Conservation (phyloP, 2,113 vertebrate species). For the Toxotes chatareus region DNA sequence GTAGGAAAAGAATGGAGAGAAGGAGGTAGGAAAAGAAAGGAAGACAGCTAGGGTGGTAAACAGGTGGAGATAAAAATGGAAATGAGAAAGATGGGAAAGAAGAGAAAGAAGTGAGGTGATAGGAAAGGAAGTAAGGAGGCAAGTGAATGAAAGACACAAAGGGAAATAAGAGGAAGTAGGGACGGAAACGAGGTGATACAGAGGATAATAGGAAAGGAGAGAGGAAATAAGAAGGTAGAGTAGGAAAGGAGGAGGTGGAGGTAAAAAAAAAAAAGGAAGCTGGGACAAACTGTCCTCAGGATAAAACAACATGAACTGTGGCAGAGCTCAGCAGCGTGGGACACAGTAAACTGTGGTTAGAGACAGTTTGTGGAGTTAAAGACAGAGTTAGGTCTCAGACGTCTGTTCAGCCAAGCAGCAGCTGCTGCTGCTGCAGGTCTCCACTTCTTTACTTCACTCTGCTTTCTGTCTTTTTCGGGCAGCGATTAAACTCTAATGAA, state of each 20-base stretch:
- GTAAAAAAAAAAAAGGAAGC: not conserved
- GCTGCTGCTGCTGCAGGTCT: not conserved
- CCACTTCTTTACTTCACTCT: not conserved
- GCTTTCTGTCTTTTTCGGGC: not conserved
- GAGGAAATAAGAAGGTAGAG: too few relatives aligned
- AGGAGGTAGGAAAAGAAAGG: too few relatives aligned
- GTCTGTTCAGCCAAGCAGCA: not conserved
- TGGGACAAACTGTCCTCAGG: not conserved
- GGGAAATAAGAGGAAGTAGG: not conserved
- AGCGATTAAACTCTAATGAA: conserved; percentile 58
- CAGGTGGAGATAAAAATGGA: too few relatives aligned
- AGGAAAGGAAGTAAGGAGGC: not conserved
- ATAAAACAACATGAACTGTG: not conserved
- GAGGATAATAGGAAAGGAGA: too few relatives aligned
- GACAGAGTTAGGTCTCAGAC: too few relatives aligned
- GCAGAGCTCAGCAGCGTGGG: too few relatives aligned
- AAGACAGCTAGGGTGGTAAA: too few relatives aligned
- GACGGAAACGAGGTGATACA: not conserved
- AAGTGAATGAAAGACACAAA: too few relatives aligned
- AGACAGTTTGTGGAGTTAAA: not conserved
- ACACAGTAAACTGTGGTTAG: too few relatives aligned
- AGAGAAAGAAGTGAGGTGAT: too few relatives aligned
- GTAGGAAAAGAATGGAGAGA: too few relatives aligned
- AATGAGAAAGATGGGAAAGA: too few relatives aligned
- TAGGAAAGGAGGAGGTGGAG: not conserved